Evolutionary conservation across 2,888 invertebrate species (phyloP).

Genomic region (Andrena haemorrhoa): DNA sequence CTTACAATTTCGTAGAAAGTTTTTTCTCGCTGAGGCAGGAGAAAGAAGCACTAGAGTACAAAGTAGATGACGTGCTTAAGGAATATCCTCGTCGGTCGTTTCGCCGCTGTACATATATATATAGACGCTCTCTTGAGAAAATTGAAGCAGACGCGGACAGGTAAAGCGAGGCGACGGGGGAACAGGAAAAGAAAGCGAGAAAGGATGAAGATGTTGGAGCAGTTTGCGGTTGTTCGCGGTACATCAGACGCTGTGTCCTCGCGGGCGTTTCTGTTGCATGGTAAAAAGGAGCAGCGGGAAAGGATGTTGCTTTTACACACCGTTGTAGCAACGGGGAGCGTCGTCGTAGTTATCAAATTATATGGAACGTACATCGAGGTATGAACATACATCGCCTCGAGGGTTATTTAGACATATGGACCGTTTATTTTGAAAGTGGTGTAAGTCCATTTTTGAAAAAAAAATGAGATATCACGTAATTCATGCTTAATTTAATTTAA

Average conservation of each 20-base stretch:
- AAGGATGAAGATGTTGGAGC: constrained; percentile 46
- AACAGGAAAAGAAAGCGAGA: constrained; percentile 27
- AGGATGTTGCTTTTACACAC: constrained; percentile 19
- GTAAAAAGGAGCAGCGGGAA: constrained; percentile 6
- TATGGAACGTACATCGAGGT: constrained; percentile 11
- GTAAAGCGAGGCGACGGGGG: constrained; percentile 36
- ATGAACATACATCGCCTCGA: not conserved
- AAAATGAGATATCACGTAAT: too few relatives aligned
- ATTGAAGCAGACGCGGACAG: constrained; percentile 57
- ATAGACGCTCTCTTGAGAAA: constrained; percentile 60
- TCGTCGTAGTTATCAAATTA: constrained; percentile 4
- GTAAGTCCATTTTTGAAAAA: too few relatives aligned
- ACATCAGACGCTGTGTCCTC: constrained; percentile 32
- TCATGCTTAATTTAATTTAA: too few relatives aligned
- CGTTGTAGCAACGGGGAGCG: not conserved
- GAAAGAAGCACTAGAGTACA: constrained; percentile 31
- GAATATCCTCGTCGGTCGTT: constrained; percentile 52
- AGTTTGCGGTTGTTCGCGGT: constrained; percentile 44
- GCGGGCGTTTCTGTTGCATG: constrained; percentile 8
- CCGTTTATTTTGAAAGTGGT: too few relatives aligned
- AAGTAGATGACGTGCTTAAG: constrained; percentile 60
- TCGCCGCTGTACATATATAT: constrained; percentile 13
- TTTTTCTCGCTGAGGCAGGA: constrained; percentile 46
- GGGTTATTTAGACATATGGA: too few relatives aligned
- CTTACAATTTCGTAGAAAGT: constrained; percentile 44